Conservation (phyloP, 2,113 vertebrate genomes). For the Elanoides forficatus region DNA sequence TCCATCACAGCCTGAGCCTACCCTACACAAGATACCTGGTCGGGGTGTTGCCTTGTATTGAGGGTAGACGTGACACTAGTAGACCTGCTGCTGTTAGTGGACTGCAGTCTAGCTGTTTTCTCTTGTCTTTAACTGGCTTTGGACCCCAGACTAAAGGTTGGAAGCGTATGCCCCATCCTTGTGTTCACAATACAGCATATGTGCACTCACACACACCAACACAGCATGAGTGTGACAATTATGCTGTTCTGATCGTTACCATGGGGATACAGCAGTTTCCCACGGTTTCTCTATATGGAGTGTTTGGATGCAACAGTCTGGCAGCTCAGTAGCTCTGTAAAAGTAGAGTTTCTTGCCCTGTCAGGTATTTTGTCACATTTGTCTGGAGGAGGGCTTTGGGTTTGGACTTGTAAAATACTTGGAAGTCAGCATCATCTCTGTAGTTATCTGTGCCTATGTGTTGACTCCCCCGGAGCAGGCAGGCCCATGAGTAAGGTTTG, state of each 20-base stretch:
- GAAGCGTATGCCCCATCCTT: not conserved
- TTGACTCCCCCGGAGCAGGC: not conserved
- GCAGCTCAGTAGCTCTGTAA: not conserved
- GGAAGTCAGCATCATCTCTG: fast-evolving
- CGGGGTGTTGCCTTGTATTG: not conserved
- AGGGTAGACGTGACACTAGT: not conserved
- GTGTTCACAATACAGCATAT: not conserved
- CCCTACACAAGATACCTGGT: not conserved
- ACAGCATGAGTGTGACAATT: not conserved
- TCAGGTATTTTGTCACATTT: not conserved
- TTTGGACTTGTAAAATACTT: not conserved
- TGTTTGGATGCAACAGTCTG: not conserved
- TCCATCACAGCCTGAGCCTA: not conserved
- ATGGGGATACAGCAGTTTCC: not conserved
- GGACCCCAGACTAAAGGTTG: not conserved
- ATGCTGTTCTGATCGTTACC: not conserved
- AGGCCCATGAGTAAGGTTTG: not conserved
- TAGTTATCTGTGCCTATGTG: fast-evolving
- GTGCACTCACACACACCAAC: not conserved
- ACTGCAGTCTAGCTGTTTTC: not conserved
- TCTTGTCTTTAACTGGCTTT: not conserved
- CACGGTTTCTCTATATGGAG: fast-evolving
- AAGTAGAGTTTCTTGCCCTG: not conserved
- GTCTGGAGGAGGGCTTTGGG: not conserved
- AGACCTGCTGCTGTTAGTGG: not conserved